A percentile compares a stretch with the other conserved stretches of the same genome.
Evolutionary conservation across 1,140 invertebrate genomes (phyloP).

Genomic region (Halictus rubicundus): DNA sequence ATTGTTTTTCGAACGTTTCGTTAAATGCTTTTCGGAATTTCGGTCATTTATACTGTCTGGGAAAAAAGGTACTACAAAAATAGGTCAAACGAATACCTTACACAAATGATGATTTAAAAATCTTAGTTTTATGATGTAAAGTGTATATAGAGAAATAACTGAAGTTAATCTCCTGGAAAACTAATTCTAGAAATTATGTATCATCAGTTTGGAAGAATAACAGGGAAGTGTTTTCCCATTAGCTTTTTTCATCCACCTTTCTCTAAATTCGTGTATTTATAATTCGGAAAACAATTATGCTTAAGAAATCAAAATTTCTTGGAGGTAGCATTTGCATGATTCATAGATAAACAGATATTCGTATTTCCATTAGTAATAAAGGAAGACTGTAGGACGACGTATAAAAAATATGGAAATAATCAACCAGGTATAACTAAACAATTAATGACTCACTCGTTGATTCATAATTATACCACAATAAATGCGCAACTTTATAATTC

Average conservation of each 20-base stretch:
- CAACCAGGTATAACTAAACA: not conserved
- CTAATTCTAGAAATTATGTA: conserved; percentile 4
- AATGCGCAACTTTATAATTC: not conserved
- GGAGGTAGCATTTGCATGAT: conserved; percentile 36
- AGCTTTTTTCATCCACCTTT: not conserved
- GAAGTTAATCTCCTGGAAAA: conserved; percentile 11
- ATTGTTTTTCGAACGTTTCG: conserved; percentile 25
- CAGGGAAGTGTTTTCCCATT: not conserved
- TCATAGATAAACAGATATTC: conserved; percentile 14
- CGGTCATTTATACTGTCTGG: conserved; percentile 8
- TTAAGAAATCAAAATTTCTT: conserved; percentile 17
- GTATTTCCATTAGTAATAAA: conserved; percentile 14
- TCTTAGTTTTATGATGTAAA: conserved; percentile 1
- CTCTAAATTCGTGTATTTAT: not conserved
- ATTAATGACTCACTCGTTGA: not conserved
- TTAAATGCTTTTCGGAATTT: conserved; percentile 12
- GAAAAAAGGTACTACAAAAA: conserved; percentile 7
- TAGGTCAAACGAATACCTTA: not conserved
- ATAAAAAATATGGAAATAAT: conserved; percentile 4
- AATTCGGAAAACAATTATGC: conserved; percentile 1
- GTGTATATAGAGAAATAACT: not conserved
- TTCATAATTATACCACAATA: not conserved
- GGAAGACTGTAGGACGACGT: conserved; percentile 21
- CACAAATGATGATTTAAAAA: conserved; percentile 2
- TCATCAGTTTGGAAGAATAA: conserved; percentile 25